Percentiles rank a stretch among this genome's conserved stretches.
Evolutionary conservation across 2,888 invertebrate genomes (phyloP).

Genomic region (Phyllotreta cruciferae): DNA sequence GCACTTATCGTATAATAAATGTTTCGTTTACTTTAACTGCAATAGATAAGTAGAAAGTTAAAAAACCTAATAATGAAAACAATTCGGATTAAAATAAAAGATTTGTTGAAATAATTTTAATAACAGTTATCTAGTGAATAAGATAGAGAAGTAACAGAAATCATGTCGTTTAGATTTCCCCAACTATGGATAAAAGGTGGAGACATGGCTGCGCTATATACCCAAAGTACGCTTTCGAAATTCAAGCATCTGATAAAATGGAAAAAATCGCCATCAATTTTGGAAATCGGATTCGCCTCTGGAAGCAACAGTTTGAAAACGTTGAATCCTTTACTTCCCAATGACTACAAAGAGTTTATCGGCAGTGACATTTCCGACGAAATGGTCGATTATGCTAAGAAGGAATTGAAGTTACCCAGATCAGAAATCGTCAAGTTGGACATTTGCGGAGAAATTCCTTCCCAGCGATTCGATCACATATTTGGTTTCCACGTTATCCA

Average conservation of each 20-base stretch:
- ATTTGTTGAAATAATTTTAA: no score
- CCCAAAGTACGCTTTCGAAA: not conserved
- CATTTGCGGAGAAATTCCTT: not conserved
- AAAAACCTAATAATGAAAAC: no score
- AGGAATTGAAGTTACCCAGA: not conserved
- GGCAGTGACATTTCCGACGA: not conserved
- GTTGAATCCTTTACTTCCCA: constrained; percentile 6
- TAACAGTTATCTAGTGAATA: no score
- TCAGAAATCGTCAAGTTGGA: not conserved
- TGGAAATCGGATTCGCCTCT: constrained; percentile 18
- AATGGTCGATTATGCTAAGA: constrained; percentile 20
- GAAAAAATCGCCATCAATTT: constrained; percentile 17
- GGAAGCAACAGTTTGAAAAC: constrained; percentile 2
- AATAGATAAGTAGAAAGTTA: no score
- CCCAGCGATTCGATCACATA: constrained; percentile 16
- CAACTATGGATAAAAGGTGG: no score
- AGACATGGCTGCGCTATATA: no score
- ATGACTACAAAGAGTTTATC: constrained; percentile 17
- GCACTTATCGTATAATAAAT: no score
- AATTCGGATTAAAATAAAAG: no score
- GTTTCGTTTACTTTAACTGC: no score
- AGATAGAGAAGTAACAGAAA: no score
- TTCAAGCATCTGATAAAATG: constrained; percentile 21
- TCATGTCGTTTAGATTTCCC: no score
- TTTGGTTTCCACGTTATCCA: constrained; percentile 11